Percentiles rank a stretch among this genome's conserved stretches.
Conservation (phyloP, 2,797 vertebrate species). For the Aplochiton taeniatus region DNA sequence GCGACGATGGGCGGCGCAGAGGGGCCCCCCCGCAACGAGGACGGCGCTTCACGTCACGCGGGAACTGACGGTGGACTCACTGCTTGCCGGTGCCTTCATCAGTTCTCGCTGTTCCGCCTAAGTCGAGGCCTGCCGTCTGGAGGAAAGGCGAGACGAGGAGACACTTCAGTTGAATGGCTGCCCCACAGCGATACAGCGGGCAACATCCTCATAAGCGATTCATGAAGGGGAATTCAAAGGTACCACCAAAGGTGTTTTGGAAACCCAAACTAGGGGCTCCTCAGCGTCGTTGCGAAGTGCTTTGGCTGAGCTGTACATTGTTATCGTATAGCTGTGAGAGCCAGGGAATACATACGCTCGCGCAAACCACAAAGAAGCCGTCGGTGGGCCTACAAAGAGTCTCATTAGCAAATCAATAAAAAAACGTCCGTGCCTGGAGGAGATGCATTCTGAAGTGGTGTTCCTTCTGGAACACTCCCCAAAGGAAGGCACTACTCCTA, state of each 20-base stretch:
- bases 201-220: slow-evolving; percentile 11
- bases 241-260: slow-evolving; percentile 1
- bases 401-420: slow-evolving; percentile 58
- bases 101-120: too few relatives aligned
- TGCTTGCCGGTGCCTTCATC: too few relatives aligned
- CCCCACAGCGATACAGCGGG: neutral
- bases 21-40: too few relatives aligned
- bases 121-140: too few relatives aligned
- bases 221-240: slow-evolving; percentile 7
- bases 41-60: too few relatives aligned
- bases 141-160: too few relatives aligned
- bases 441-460: slow-evolving; percentile 37
- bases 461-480: slow-evolving; percentile 6
- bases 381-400: slow-evolving; percentile 36
- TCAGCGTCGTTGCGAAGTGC: slow-evolving; percentile 17
- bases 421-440: slow-evolving; percentile 29
- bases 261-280: slow-evolving; percentile 9
- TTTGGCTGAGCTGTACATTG: slow-evolving; percentile 22
- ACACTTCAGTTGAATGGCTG: slow-evolving; percentile 24
- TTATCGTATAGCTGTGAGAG: slow-evolving; percentile 53
- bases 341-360: slow-evolving; percentile 33
- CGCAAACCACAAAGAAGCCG: slow-evolving; percentile 33
- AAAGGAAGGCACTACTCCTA: neutral
- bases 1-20: too few relatives aligned
- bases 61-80: too few relatives aligned